Evolutionary conservation across 2,888 invertebrate genomes (phyloP).

Genomic region (Cosmorhoe ocellata): DNA sequence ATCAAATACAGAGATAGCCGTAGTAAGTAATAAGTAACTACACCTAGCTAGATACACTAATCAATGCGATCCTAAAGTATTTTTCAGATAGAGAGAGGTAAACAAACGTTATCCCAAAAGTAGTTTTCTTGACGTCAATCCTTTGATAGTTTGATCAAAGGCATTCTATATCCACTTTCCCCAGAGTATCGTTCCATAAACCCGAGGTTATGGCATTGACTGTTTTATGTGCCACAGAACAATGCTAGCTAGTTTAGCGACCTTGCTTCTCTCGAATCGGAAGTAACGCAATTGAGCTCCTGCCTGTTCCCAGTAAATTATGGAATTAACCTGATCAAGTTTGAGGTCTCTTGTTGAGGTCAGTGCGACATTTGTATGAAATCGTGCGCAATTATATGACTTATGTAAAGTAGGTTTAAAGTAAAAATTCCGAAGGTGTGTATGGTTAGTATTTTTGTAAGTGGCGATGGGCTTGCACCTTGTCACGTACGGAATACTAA

Average conservation of each 20-base stretch:
- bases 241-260: conserved; percentile 7
- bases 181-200: conserved; percentile 17
- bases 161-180: conserved; percentile 13
- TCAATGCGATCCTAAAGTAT: too few relatives aligned
- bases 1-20: too few relatives aligned
- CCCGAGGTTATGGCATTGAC: conserved; percentile 17
- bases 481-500: too few relatives aligned
- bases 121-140: conserved; percentile 1
- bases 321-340: conserved; percentile 31
- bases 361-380: conserved; percentile 1
- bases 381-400: conserved; percentile 7
- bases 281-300: conserved; percentile 37
- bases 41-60: too few relatives aligned
- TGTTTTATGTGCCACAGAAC: conserved; percentile 7
- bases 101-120: conserved; percentile 8
- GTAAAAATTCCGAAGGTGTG: too few relatives aligned
- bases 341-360: conserved; percentile 28
- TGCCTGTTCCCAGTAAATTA: conserved; percentile 35
- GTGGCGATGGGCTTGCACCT: too few relatives aligned
- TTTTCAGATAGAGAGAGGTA: background rate
- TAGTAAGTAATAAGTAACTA: too few relatives aligned
- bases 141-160: conserved; percentile 22
- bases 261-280: conserved; percentile 37
- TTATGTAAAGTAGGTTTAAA: too few relatives aligned
- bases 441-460: too few relatives aligned